Base-by-base conservation (phyloP, 2,797 vertebrate genomes). In the Serranus cabrilla region DNA sequence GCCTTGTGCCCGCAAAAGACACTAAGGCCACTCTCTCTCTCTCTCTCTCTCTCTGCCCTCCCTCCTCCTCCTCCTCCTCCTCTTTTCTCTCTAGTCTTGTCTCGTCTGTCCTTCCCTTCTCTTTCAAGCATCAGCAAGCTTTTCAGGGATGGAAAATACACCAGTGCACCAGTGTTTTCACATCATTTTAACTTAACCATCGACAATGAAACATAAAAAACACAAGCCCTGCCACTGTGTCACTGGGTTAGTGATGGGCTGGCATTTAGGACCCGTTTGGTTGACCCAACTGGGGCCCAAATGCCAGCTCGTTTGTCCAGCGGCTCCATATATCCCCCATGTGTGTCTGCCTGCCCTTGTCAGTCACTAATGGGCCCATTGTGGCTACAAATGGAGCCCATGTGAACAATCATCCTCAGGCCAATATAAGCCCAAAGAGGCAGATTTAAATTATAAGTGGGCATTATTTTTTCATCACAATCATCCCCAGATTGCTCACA, bases 1-100 rank as follows among this genome's bases (percentile, higher is more conserved):
- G 92, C 89, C 92, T 89, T 86, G 84, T 92, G 92, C 89, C 92
- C 87, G 60, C 88, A 91, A 90, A 88, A 91, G 88, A 96, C 93
- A 95, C 91, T 93, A 83, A 86, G 88, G 76, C 87, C 76, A 86
- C 90, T 95, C 87, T 91, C 75, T 77, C 54, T 62, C 27, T 60
- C 42, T 60, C 42, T 57, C 68, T 59, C 27, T 27, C 27, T 27
- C 39, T 50, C 49, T 56, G 45, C 76, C 66, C 69, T 47, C 58
- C 61, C 62, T 66, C 72, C 64, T 37, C 43, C 54, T 84, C 27
- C 27, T 27, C 27, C 27, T 57, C 61, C 54, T 84, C 70, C 34
- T 77, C 62, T 73, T 45, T 68, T 86, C 68, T 84, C 68, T 49
- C 50, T 46, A 21, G 64, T 60, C 62, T 23, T 17, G 11, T 71